phyloP scores from a whole-genome alignment of 2,888 invertebrate species.

The Bibio marci region DNA sequence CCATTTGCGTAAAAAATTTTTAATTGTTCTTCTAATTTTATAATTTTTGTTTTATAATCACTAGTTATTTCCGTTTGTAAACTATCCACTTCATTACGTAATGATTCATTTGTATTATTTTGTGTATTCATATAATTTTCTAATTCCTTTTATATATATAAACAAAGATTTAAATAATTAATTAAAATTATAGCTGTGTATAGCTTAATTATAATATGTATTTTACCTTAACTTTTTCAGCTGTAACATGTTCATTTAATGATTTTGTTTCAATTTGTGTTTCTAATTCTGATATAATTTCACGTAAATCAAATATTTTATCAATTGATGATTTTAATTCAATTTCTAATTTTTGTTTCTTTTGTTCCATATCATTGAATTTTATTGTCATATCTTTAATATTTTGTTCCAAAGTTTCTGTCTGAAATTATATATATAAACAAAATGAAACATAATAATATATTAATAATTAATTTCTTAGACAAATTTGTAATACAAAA shows the following conservation, averaged over 20 bases:
- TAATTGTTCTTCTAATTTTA: conserved; percentile 30
- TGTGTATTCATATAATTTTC: conserved; percentile 22
- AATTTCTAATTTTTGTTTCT: conserved; percentile 45
- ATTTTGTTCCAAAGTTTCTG: conserved; percentile 62
- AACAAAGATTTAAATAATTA: conserved; percentile 1
- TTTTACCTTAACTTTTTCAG: conserved; percentile 31
- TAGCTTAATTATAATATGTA: background rate
- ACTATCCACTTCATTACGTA: conserved; percentile 24
- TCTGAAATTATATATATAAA: conserved; percentile 33
- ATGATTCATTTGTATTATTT: conserved; percentile 21
- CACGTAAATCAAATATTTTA: conserved; percentile 53
- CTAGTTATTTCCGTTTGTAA: conserved; percentile 19
- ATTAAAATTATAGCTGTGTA: background rate
- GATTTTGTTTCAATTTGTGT: conserved; percentile 51
- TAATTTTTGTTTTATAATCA: conserved; percentile 21
- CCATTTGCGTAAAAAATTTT: conserved; percentile 30
- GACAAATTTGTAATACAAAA: too few species aligned
- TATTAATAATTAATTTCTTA: too few species aligned
- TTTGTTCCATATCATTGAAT: conserved; percentile 40
- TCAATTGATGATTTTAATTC: conserved; percentile 61
- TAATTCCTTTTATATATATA: conserved; percentile 15
- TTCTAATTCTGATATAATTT: conserved; percentile 63
- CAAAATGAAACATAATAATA: too few species aligned
- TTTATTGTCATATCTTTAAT: conserved; percentile 48
- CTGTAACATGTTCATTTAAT: conserved; percentile 42